Base-by-base conservation (phyloP, 2,113 vertebrate genomes). In the Tauraco erythrolophus region DNA sequence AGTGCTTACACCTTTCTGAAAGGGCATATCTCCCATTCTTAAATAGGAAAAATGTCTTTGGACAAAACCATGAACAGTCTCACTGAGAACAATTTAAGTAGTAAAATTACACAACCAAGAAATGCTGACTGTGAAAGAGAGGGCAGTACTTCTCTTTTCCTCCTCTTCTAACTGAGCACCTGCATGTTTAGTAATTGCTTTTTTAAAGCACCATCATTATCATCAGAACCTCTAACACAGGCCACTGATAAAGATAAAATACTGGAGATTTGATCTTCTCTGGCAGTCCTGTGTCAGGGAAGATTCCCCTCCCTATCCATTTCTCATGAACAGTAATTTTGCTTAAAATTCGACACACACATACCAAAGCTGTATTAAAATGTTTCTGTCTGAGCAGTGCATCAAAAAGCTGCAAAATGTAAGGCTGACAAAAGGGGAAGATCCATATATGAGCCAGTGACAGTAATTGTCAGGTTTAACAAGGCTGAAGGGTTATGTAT, bases 391-490 rank as follows among this genome's bases (percentile, higher is more conserved):
- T 77, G 41, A 91, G 21, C 23, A 74, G 14, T 54, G 50, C 28
- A 78, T 84, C 83, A 91, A 84, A 95, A 91, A 92, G 37, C 50
- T 92, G 43, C 28, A 84, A 93, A 96, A 89, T 56, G 33, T 35
- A 70, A 58, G 33, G 46, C 82, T 94, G 80, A 94, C 56, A 84
- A 87, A 80, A 78, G 46, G 25, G 90, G 45, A 83, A 80, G 46
- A 75, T 81, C 64, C 28, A 41, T 70, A 41, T 39, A 70, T 62
- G 69, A 96, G 80, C 16, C 53, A 89, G 60, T 75, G 81, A 89
- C 87, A 87, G 50, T 92, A 95, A 95, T 53, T 92, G 81, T 69
- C 84, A 80, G 70, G 50, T 81, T 91, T 94, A 94, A 89, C 77
- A 85, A 91, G 77, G 72, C 84, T 84, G 30, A 93, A 92, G 39